Conservation (phyloP, 1,140 invertebrate genomes). For the Drosophila repleta region DNA sequence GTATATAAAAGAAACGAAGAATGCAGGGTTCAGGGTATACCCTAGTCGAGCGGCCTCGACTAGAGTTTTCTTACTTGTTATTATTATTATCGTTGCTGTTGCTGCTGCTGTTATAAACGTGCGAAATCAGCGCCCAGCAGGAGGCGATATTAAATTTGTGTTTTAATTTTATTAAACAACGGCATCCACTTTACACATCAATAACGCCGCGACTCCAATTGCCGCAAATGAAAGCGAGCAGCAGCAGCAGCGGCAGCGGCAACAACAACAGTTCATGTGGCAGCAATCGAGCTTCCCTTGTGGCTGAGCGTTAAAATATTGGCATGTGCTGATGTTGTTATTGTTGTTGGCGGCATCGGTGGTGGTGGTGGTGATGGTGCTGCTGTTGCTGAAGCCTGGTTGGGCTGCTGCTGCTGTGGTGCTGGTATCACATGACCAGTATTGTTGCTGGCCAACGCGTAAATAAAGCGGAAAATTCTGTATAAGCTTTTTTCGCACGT, state of each 20-base stretch:
- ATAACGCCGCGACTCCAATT: conserved; percentile 54
- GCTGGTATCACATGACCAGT: conserved; percentile 57
- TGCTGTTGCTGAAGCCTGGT: not conserved
- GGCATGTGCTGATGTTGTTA: conserved; percentile 57
- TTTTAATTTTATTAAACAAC: conserved; percentile 80
- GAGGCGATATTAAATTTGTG: conserved; percentile 56
- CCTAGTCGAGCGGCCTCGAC: too few species aligned
- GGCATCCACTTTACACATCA: conserved; percentile 73
- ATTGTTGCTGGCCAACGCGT: conserved; percentile 54
- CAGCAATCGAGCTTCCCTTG: conserved; percentile 53
- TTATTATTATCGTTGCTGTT: conserved; percentile 28
- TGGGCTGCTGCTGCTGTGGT: not conserved
- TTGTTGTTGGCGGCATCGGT: conserved; percentile 1
- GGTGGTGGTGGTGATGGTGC: not conserved
- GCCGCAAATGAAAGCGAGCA: conserved; percentile 18
- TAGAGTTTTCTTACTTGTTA: too few species aligned
- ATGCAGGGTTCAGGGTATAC: too few species aligned
- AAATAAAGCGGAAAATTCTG: conserved; percentile 79
- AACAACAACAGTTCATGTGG: conserved; percentile 18
- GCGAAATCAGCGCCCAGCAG: conserved; percentile 38
- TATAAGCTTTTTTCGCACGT: conserved; percentile 52
- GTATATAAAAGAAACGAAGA: too few species aligned
- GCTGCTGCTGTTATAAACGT: conserved; percentile 26
- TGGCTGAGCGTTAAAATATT: conserved; percentile 71
- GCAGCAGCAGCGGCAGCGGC: conserved; percentile 5